Evolutionary conservation across 2,888 invertebrate genomes (phyloP).

Genomic region (Metellina segmentata): DNA sequence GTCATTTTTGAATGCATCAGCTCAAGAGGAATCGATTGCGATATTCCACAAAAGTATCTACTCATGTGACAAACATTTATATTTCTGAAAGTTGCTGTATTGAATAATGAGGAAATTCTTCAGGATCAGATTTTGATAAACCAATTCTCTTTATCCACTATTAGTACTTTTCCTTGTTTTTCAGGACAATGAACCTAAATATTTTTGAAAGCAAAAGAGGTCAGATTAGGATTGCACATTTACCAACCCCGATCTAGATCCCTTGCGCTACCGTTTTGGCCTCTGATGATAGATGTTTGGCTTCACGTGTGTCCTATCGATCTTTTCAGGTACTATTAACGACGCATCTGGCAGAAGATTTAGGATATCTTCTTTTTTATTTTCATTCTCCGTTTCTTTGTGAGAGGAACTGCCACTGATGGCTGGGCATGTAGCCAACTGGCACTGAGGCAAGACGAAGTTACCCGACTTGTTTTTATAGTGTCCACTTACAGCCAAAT

Average conservation of each 20-base stretch:
- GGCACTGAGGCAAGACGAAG: slow-evolving; percentile 63
- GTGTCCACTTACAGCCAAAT: slow-evolving; percentile 74
- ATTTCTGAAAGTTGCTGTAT: no score
- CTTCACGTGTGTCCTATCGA: slow-evolving; percentile 72
- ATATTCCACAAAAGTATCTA: no score
- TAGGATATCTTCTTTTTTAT: slow-evolving; percentile 57
- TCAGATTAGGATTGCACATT: slow-evolving; percentile 31
- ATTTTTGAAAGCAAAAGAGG: slow-evolving; percentile 48
- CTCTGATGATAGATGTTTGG: slow-evolving; percentile 71
- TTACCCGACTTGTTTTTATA: slow-evolving; percentile 64
- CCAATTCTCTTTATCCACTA: no score
- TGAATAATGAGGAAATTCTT: no score
- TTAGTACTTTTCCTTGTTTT: not conserved
- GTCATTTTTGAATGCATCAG: no score
- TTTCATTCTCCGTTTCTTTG: slow-evolving; percentile 57
- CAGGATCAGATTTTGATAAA: no score
- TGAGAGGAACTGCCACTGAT: slow-evolving; percentile 65
- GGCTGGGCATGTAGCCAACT: slow-evolving; percentile 68
- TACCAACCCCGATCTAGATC: slow-evolving; percentile 19
- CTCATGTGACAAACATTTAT: no score
- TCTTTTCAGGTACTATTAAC: slow-evolving; percentile 75
- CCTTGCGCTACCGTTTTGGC: slow-evolving; percentile 39
- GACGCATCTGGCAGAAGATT: slow-evolving; percentile 75
- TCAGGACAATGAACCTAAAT: slow-evolving; percentile 27
- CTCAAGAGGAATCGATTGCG: no score